These are phyloP conservation scores for Mermis nigrescens DNA, from an alignment of 2,888 invertebrate species.

Conservation along the genomic window DNA sequence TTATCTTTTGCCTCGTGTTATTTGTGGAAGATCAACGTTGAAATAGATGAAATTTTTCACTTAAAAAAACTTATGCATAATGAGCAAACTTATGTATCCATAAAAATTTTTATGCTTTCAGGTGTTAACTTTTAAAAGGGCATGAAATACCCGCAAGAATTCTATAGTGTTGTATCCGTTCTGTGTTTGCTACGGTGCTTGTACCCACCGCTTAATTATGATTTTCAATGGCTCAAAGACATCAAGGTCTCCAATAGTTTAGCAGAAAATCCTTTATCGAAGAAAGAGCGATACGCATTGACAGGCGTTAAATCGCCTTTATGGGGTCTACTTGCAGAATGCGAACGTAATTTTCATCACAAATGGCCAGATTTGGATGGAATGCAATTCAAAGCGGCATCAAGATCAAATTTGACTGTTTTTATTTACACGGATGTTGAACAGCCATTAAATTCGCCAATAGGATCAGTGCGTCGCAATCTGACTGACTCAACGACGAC, in stretches of 20 bases:
- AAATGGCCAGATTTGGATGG: not conserved
- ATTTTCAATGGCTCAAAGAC: no score
- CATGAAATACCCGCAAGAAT: not conserved
- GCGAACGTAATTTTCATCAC: not conserved
- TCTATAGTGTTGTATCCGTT: not conserved
- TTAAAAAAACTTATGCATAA: no score
- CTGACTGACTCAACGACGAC: not conserved
- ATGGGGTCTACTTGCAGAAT: not conserved
- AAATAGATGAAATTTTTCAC: no score
- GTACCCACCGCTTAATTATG: not conserved
- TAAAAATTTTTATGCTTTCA: no score
- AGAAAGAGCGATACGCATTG: not conserved
- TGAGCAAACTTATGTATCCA: no score
- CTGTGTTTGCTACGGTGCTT: not conserved
- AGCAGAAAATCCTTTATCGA: not conserved
- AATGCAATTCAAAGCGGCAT: no score
- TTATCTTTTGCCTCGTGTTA: no score
- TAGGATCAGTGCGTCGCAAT: not conserved
- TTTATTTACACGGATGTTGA: not conserved
- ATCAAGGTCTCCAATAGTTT: not conserved
- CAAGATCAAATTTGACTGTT: not conserved
- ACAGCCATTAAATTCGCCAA: not conserved
- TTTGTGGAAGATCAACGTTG: no score
- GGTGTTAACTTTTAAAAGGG: no score
- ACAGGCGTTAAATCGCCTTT: not conserved